phyloP scores from a whole-genome alignment of 2,113 vertebrate species.

The Malurus elegans region DNA sequence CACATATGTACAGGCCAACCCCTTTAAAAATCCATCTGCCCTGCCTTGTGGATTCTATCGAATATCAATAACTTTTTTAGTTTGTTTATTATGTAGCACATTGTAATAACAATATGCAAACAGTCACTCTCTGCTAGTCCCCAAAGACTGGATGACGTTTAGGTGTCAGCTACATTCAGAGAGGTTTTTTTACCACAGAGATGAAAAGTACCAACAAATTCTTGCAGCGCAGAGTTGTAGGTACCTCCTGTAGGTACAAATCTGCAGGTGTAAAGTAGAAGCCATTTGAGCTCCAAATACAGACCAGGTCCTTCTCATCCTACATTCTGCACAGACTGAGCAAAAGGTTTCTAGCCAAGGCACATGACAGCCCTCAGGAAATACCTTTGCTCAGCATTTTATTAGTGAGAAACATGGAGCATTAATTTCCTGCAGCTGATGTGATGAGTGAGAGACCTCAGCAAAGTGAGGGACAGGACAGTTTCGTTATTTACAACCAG shows the following conservation, averaged over 20 bases:
- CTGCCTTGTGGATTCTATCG: neutral
- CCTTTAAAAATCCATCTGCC: constrained; percentile 40
- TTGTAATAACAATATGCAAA: neutral
- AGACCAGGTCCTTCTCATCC: neutral
- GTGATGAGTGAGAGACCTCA: neutral
- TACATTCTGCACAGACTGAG: neutral
- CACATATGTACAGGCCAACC: neutral
- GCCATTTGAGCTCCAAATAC: neutral
- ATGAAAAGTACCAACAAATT: neutral
- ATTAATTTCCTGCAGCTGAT: neutral
- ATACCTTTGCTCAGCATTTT: neutral
- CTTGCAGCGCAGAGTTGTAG: neutral
- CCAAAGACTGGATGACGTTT: neutral
- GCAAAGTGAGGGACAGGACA: neutral
- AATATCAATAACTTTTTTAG: neutral
- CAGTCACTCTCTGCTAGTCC: neutral
- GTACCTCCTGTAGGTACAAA: neutral
- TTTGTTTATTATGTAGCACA: neutral
- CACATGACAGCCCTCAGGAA: neutral
- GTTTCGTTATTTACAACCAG: neutral
- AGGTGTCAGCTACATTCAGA: neutral
- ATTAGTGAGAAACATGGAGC: neutral
- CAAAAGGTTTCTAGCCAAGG: neutral
- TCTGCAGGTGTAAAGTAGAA: neutral
- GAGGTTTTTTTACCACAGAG: neutral